A percentile compares a stretch with the other conserved stretches of the same genome.
Conservation (phyloP, 2,888 invertebrate genomes). For the Chromoteleia sp. region DNA sequence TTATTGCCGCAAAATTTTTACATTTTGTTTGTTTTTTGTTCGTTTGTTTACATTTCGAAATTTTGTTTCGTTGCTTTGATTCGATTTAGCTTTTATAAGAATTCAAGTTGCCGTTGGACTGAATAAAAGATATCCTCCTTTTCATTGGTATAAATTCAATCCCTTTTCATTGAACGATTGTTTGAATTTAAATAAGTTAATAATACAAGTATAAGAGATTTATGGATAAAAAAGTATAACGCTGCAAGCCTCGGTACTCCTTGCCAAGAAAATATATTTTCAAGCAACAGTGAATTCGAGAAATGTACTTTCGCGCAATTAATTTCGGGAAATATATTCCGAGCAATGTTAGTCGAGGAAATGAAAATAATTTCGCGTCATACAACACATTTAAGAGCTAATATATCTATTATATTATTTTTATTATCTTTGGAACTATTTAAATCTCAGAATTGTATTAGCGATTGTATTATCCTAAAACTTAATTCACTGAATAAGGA, state of each 20-base stretch:
- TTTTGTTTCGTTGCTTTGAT: background rate
- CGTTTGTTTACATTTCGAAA: no score
- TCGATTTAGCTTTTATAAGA: background rate
- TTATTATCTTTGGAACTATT: slow-evolving; percentile 9
- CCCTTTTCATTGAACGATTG: background rate
- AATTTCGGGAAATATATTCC: slow-evolving; percentile 46
- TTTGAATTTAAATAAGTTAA: slow-evolving; percentile 7
- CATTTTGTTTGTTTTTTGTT: no score
- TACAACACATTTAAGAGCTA: slow-evolving; percentile 41
- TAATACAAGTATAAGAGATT: slow-evolving; percentile 11
- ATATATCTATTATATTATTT: slow-evolving; percentile 30
- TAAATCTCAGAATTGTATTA: slow-evolving; percentile 1
- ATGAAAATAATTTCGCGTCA: slow-evolving; percentile 42
- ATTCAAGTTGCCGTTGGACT: background rate
- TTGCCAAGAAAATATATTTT: slow-evolving; percentile 17
- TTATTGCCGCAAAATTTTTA: slow-evolving; percentile 8
- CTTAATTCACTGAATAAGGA: no score
- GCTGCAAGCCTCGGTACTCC: background rate
- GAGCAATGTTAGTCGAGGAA: slow-evolving; percentile 34
- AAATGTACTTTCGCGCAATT: slow-evolving; percentile 55
- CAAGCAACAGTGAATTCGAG: slow-evolving; percentile 27
- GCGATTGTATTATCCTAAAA: no score
- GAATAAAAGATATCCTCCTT: slow-evolving; percentile 1
- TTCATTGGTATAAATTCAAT: background rate
- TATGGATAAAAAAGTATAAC: slow-evolving; percentile 6